These are phyloP conservation scores for Geococcyx californianus DNA, from an alignment of 2,113 vertebrate species.

Conservation along the genomic window DNA sequence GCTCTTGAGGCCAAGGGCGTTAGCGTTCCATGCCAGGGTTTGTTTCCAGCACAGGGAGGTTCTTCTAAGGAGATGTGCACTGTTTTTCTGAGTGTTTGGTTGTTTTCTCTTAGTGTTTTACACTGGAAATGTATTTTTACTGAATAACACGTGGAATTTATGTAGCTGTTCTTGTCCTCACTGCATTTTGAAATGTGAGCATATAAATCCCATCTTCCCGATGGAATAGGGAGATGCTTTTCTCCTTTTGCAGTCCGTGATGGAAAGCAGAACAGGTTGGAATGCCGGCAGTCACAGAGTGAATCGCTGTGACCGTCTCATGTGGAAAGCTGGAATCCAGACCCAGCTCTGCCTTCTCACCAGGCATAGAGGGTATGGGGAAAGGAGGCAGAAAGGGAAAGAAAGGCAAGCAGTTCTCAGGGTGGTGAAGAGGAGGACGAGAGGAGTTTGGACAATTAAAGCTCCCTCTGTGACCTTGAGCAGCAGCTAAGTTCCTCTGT, in stretches of 20 bases:
- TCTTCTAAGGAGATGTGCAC: not conserved
- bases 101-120: not conserved
- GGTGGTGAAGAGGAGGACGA: not conserved
- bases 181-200: not conserved
- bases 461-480: not conserved
- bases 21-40: not conserved
- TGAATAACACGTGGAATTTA: not conserved
- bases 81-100: not conserved
- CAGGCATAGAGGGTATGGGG: accelerated
- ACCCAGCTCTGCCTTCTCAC: not conserved
- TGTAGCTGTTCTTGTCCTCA: not conserved
- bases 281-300: not conserved
- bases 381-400: not conserved
- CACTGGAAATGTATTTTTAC: not conserved
- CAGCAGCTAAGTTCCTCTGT: not conserved
- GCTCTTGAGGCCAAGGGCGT: not conserved
- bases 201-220: not conserved
- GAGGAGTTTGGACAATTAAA: not conserved
- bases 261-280: not conserved
- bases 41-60: not conserved
- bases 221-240: not conserved
- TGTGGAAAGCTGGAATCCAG: not conserved
- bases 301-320: not conserved
- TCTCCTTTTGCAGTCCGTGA: not conserved
- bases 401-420: not conserved